These are phyloP conservation scores for Halisarca cf. caerulea DNA, from an alignment of 37 sponge, comb jelly and placozoan genomes.

Conservation along the genomic window DNA sequence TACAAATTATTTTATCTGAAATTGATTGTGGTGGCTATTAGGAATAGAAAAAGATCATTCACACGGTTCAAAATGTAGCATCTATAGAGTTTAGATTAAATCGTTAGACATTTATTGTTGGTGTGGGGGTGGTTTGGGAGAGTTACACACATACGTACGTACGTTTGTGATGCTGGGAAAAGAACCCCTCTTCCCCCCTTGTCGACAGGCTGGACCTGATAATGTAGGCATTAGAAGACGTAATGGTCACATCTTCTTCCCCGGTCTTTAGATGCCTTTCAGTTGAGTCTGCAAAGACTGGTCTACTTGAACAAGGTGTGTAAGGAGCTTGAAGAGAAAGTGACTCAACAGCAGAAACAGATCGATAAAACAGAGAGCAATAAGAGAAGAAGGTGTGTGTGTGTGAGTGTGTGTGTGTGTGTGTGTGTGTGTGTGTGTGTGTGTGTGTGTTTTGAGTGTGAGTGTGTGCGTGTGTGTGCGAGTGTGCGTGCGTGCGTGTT, in stretches of 20 bases:
- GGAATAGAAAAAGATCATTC: too few relatives aligned
- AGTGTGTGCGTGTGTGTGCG: too few relatives aligned
- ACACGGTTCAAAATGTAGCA: too few relatives aligned
- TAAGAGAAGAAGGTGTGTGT: conserved; percentile 18
- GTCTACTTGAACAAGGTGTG: conserved; percentile 45
- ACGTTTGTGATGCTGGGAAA: too few relatives aligned
- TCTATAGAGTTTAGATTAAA: too few relatives aligned
- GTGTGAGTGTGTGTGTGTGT: background rate
- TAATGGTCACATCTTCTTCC: background rate
- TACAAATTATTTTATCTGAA: too few relatives aligned
- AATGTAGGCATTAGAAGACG: conserved; percentile 39
- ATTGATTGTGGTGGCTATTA: too few relatives aligned
- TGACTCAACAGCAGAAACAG: conserved; percentile 44
- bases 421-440: background rate
- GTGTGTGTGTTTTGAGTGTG: background rate
- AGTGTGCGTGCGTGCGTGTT: background rate
- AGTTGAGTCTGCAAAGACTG: conserved; percentile 37
- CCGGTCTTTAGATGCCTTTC: conserved; percentile 31
- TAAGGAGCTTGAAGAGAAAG: conserved; percentile 22
- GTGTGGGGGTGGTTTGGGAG: too few relatives aligned
- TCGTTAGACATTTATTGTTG: too few relatives aligned
- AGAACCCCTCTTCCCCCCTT: too few relatives aligned
- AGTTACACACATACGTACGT: too few relatives aligned
- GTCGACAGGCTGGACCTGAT: too few relatives aligned
- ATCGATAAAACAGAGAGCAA: background rate